These are phyloP conservation scores for Thalassoma bifasciatum DNA, from an alignment of 2,113 vertebrate genomes.

Conservation along the genomic window DNA sequence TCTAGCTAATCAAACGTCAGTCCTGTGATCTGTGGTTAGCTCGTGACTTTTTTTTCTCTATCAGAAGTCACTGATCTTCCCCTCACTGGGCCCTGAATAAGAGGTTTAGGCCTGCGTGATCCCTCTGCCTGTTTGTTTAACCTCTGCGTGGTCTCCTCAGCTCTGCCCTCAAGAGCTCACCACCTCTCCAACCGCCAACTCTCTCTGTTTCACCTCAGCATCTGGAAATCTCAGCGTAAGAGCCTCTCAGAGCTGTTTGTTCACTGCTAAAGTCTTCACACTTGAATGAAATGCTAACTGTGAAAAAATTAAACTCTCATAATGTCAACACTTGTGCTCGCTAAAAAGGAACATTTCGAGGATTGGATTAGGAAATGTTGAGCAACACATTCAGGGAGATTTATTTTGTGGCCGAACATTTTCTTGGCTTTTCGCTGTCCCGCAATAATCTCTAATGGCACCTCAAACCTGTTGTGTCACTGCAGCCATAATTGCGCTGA, in stretches of 20 bases:
- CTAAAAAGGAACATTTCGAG: constrained; percentile 6
- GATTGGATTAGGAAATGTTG: constrained; percentile 25
- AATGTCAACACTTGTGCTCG: not conserved
- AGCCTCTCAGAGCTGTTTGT: not conserved
- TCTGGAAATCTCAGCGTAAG: constrained; percentile 4
- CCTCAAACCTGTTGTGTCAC: constrained; percentile 51
- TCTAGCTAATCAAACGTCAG: too few relatives aligned
- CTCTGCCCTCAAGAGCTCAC: constrained; percentile 67
- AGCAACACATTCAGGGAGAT: not conserved
- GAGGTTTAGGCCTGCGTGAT: constrained; percentile 80
- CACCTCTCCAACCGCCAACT: constrained; percentile 37
- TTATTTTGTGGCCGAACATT: constrained; percentile 20
- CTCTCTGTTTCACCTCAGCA: constrained; percentile 17
- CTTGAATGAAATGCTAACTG: constrained; percentile 22
- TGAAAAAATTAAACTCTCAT: constrained; percentile 7
- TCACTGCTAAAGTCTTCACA: not conserved
- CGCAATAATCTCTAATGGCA: constrained; percentile 21
- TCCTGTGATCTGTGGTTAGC: too few relatives aligned
- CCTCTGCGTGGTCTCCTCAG: constrained; percentile 68
- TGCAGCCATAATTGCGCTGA: constrained; percentile 32
- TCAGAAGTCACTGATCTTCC: constrained; percentile 80
- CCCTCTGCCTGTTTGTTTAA: constrained; percentile 76
- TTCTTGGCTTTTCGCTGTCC: constrained; percentile 23
- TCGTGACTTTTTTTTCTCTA: constrained; percentile 64
- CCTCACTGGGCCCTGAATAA: constrained; percentile 66